These are phyloP conservation scores for Tetanocera ferruginea DNA, from an alignment of 2,888 invertebrate genomes.

Conservation along the genomic window DNA sequence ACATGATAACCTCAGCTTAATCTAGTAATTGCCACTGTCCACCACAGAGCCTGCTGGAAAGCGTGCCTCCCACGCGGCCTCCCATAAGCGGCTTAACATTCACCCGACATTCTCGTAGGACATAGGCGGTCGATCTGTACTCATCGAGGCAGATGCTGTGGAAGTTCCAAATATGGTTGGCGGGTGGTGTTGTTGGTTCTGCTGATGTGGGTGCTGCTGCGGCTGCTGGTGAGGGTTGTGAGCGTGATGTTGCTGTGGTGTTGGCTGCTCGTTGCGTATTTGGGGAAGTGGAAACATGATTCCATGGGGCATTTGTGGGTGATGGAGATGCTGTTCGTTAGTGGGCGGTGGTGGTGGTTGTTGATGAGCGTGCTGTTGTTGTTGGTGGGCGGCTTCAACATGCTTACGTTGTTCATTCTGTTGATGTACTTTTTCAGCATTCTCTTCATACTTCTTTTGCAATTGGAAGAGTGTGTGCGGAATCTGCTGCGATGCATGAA, in stretches of 20 bases:
- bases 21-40: constrained; percentile 36
- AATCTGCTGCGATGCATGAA: constrained; percentile 64
- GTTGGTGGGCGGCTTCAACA: constrained; percentile 62
- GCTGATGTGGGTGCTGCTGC: constrained; percentile 60
- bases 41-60: constrained; percentile 56
- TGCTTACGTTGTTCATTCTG: constrained; percentile 66
- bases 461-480: constrained; percentile 63
- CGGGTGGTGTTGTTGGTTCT: constrained; percentile 61
- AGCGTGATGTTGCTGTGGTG: constrained; percentile 61
- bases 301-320: constrained; percentile 67
- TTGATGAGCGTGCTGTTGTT: constrained; percentile 59
- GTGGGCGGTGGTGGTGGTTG: constrained; percentile 64
- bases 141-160: constrained; percentile 59
- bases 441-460: constrained; percentile 59
- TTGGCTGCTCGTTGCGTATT: constrained; percentile 60
- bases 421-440: constrained; percentile 64
- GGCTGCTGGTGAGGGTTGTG: constrained; percentile 65
- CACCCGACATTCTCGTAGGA: constrained; percentile 67
- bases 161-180: constrained; percentile 62
- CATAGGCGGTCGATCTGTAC: constrained; percentile 65
- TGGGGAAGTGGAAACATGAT: constrained; percentile 67
- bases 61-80: constrained; percentile 65
- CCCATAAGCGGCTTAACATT: constrained; percentile 66
- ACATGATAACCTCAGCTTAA: constrained; percentile 14
- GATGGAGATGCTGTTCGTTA: constrained; percentile 65